These are phyloP conservation scores for Popillia japonica DNA, from an alignment of 1,140 invertebrate species.

Conservation along the genomic window DNA sequence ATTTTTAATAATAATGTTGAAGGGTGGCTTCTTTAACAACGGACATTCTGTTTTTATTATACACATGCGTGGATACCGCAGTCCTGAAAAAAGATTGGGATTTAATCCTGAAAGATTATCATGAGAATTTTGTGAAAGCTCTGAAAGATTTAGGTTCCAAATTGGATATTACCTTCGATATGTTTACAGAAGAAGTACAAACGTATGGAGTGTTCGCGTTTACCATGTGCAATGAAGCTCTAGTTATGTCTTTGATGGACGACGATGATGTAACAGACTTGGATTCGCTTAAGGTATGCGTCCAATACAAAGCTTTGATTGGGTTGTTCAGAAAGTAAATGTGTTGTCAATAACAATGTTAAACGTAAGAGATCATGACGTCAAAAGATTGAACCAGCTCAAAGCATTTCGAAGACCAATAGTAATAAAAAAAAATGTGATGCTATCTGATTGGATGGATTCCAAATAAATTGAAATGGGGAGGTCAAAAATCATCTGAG, in stretches of 20 bases:
- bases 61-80: conserved; percentile 61
- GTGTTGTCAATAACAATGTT: too few relatives aligned
- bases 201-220: conserved; percentile 46
- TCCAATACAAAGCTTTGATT: too few relatives aligned
- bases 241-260: conserved; percentile 51
- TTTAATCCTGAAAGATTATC: conserved; percentile 61
- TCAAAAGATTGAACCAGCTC: too few relatives aligned
- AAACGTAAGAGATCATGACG: too few relatives aligned
- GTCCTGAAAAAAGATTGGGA: conserved; percentile 60
- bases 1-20: conserved; percentile 39
- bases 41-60: conserved; percentile 66
- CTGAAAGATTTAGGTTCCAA: conserved; percentile 52
- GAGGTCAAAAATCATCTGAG: too few relatives aligned
- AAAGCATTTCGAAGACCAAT: not conserved
- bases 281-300: conserved; percentile 48
- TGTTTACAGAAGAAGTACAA: conserved; percentile 47
- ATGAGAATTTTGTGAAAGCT: conserved; percentile 57
- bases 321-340: too few relatives aligned
- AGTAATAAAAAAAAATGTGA: not conserved
- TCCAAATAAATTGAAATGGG: too few relatives aligned
- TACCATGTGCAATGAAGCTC: conserved; percentile 52
- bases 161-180: conserved; percentile 44
- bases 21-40: conserved; percentile 62
- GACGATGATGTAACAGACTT: conserved; percentile 53
- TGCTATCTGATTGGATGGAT: too few relatives aligned